Evolutionary conservation across 2,113 vertebrate genomes (phyloP), one percentile per base, ranked within the genome.

Genomic region (Apeltes quadracus): DNA sequence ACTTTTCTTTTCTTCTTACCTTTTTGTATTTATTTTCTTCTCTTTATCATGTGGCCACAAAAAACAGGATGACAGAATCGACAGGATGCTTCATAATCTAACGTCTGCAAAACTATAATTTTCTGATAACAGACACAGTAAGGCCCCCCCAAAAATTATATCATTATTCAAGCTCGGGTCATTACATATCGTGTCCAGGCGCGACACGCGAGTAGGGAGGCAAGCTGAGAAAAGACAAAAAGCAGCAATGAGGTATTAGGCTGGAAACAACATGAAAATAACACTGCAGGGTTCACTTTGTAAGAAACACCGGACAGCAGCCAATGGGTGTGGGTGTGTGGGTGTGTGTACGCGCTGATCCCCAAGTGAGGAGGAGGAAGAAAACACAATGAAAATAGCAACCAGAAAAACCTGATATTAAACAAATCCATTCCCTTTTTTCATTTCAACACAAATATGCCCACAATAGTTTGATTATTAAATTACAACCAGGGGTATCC

Each of bases 61-160:
- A 82, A n/a, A n/a, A n/a, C n/a, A n/a, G n/a, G n/a, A n/a, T n/a
- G n/a, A 72, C 56, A 62, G 72, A 78, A 81, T 84, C 62, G 61
- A 72, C 41, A 58, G n/a, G 75, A 58, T 44, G 73, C 59, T 75
- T 78, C 69, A 73, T 80, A 70, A 43, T 69, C n/a, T 69, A 2
- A 67, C 68, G 22, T 65, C 61, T 84, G 43, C 39, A 22, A 44
- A 70, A 81, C 67, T 81, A 83, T n/a, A 67, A 77, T 53, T 61
- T 55, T 50, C 75, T 79, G 84, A 89, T 86, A 87, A 84, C 69
- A 67, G 57, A 81, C 48, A 76, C 75, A 87, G 87, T 89, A 84
- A 89, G 78, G 61, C 55, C 78, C 46, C 56, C 56, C 29, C 2
- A 29, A 29, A 75, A 70, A 69, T 34, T 73, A 29, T 64, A 13